phyloP scores from a whole-genome alignment of 2,888 invertebrate species.

The Rhodophaea formosa region DNA sequence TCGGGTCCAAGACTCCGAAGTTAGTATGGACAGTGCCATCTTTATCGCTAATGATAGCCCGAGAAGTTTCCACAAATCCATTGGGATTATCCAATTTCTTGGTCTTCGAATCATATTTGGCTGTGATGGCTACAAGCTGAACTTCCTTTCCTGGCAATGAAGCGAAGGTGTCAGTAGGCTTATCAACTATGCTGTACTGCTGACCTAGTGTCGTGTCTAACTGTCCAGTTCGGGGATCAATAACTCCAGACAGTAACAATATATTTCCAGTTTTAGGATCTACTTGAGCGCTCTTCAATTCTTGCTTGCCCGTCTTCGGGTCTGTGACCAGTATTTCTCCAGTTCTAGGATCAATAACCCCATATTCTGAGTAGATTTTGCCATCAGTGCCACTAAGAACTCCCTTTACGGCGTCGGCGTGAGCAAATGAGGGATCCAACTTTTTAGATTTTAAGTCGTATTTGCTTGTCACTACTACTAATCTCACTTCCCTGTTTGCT shows the following conservation, averaged over 20 bases:
- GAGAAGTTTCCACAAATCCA: constrained; percentile 76
- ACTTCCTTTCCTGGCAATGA: constrained; percentile 70
- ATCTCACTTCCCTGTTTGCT: constrained; percentile 82
- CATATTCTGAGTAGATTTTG: constrained; percentile 82
- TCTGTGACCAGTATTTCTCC: constrained; percentile 73
- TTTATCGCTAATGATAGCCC: constrained; percentile 84
- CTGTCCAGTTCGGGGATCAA: constrained; percentile 82
- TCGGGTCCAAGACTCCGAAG: constrained; percentile 82
- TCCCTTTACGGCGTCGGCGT: constrained; percentile 71
- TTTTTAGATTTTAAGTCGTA: constrained; percentile 79
- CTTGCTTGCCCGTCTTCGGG: constrained; percentile 68
- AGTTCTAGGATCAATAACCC: constrained; percentile 82
- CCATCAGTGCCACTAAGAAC: constrained; percentile 82
- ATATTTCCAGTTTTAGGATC: constrained; percentile 79
- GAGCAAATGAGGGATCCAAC: constrained; percentile 76
- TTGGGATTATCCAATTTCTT: constrained; percentile 81
- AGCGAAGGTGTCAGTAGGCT: constrained; percentile 74
- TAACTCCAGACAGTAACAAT: constrained; percentile 75
- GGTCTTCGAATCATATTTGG: constrained; percentile 81
- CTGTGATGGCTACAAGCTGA: constrained; percentile 81
- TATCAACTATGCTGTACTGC: constrained; percentile 82
- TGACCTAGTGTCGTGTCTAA: constrained; percentile 80
- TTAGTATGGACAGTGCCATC: constrained; percentile 86
- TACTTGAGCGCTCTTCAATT: constrained; percentile 64
- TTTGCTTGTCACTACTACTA: constrained; percentile 82